Base-by-base conservation (phyloP, 2,113 vertebrate genomes). In the Saimiri boliviensis region DNA sequence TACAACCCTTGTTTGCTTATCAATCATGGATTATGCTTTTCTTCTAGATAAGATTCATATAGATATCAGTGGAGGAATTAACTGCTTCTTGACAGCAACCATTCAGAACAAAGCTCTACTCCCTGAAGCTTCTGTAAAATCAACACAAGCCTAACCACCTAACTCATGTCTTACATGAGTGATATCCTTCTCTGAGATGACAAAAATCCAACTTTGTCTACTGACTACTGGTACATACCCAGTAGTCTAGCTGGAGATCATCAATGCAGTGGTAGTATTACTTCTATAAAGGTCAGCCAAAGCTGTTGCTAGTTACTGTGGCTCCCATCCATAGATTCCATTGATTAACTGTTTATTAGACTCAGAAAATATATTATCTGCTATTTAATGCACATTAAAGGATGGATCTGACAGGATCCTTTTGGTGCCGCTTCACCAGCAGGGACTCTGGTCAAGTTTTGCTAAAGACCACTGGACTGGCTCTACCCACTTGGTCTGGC, bases 151-250 rank as follows among this genome's bases (percentile, higher is more conserved):
- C 12, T 81, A 32, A 45, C 32, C 21, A 45, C 5, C 8, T 86
- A 58, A 13, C 4, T 32, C 30, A 10, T 47, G 3, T 52, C 10
- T 2, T 13, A 45, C 12, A 32, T 52, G 27, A 14, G 9, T n/a
- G 77, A 9, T 5, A 7, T 45, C 40, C 23, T 68, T 23, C 6
- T 47, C 66, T 83, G 19, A 37, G n/a, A 25, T 5, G 84, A 14
- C 6, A 32, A 16, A 91, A 49, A n/a, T 35, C 3, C 63, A 32
- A 13, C 6, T 70, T 45, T 17, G 32, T 54, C 25, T 76, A 5
- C 37, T 54, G 7, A 3, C 60, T 2, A 8, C 47, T 68, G 6
- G 2, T 1, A 17, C 7, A 8, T 45, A 11, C 20, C 2, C 54
- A 6, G 20, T 23, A 25, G 12, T 35, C 54, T 23, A 0, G 3